Evolutionary conservation across 2,888 invertebrate species (phyloP).

Genomic region (Papilio gigon): DNA sequence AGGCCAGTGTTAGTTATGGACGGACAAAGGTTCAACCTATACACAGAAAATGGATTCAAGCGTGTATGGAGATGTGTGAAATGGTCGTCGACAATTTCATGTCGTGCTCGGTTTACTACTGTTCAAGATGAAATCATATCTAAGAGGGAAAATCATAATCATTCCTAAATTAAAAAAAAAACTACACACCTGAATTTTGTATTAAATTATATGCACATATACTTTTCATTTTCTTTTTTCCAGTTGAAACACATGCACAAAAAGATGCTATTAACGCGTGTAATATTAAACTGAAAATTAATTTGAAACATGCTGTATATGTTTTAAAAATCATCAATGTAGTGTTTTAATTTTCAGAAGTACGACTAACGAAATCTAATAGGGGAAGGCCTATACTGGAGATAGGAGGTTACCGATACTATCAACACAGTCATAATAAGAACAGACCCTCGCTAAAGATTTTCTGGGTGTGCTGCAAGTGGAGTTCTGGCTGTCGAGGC

Average conservation of each 20-base stretch:
- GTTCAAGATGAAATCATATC: conserved; percentile 22
- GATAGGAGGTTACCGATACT: conserved; percentile 55
- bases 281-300: no score
- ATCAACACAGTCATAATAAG: conserved; percentile 54
- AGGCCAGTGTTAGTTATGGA: conserved; percentile 52
- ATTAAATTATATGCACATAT: no score
- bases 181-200: no score
- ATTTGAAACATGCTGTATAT: not conserved
- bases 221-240: no score
- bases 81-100: conserved; percentile 43
- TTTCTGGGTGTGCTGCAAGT: conserved; percentile 60
- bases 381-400: conserved; percentile 56
- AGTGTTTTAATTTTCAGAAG: conserved; percentile 31
- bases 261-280: no score
- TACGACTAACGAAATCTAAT: conserved; percentile 44
- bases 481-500: conserved; percentile 49
- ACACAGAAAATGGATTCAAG: conserved; percentile 42
- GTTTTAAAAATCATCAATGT: not conserved
- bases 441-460: conserved; percentile 48
- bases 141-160: conserved; percentile 22
- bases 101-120: conserved; percentile 43
- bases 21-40: conserved; percentile 49
- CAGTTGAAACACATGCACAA: no score
- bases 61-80: conserved; percentile 44
- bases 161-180: conserved; percentile 12